Percentiles rank a stretch among this genome's conserved stretches.
phyloP scores from a whole-genome alignment of 2,797 vertebrate genomes.

The Philypnodon macrostomus region DNA sequence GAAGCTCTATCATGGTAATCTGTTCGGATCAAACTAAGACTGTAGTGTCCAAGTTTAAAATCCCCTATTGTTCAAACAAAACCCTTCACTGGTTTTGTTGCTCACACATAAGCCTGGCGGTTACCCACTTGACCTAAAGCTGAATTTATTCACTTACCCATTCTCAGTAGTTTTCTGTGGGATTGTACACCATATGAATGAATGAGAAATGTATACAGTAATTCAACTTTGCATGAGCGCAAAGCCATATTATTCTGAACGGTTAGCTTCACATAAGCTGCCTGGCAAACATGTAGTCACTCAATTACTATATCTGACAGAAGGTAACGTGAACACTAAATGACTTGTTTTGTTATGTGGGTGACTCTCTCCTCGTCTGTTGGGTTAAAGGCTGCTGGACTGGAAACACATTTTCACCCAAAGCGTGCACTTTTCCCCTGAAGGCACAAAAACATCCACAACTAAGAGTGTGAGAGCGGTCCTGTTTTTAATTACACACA shows the following conservation, averaged over 20 bases:
- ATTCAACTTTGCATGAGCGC: neutral
- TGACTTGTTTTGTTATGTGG: constrained; percentile 45
- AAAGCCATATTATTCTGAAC: neutral
- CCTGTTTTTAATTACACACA: no score
- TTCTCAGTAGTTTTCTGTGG: neutral
- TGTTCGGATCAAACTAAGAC: constrained; percentile 18
- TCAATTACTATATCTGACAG: neutral
- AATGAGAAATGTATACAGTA: neutral
- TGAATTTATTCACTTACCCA: neutral
- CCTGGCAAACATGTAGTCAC: no score
- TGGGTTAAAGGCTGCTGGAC: constrained; percentile 44
- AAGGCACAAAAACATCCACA: constrained; percentile 17
- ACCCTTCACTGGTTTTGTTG: neutral
- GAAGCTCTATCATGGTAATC: constrained; percentile 21
- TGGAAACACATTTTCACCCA: constrained; percentile 56
- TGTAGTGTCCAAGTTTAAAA: constrained; percentile 7
- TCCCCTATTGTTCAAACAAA: constrained; percentile 13
- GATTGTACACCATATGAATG: neutral
- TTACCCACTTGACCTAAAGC: neutral
- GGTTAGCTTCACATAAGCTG: no score
- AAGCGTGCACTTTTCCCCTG: constrained; percentile 35
- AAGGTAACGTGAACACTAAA: constrained; percentile 5
- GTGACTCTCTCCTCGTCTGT: constrained; percentile 54
- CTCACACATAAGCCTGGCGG: neutral
- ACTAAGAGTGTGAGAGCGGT: neutral